Conservation (phyloP, 2,888 invertebrate genomes). For the Cephalotes varians region DNA sequence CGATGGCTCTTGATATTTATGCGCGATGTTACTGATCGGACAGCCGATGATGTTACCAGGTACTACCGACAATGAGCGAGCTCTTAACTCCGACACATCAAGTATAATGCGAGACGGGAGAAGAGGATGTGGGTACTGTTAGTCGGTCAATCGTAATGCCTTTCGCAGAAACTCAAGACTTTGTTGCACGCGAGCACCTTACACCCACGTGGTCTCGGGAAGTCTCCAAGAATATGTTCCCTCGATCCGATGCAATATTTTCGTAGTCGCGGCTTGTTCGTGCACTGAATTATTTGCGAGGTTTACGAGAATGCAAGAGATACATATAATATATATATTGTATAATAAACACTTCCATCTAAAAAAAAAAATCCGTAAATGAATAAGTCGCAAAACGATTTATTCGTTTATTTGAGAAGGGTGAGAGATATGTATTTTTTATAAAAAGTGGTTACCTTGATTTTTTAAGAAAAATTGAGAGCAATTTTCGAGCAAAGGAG, state of each 20-base stretch:
- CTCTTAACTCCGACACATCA: constrained; percentile 37
- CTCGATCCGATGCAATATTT: constrained; percentile 9
- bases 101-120: constrained; percentile 23
- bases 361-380: background rate
- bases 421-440: constrained; percentile 17
- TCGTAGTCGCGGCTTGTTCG: background rate
- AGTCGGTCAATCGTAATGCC: constrained; percentile 55
- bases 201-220: constrained; percentile 37
- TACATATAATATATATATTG: background rate
- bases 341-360: constrained; percentile 10
- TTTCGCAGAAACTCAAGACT: constrained; percentile 56
- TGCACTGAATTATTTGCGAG: constrained; percentile 8
- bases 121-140: constrained; percentile 53
- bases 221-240: constrained; percentile 6
- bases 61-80: constrained; percentile 46
- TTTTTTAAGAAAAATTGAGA: constrained; percentile 31
- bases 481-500: background rate
- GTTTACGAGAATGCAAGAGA: background rate
- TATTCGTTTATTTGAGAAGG: constrained; percentile 2
- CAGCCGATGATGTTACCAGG: constrained; percentile 46
- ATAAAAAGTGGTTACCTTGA: background rate
- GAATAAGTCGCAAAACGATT: background rate
- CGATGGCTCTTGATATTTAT: constrained; percentile 49
- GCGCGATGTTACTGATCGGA: constrained; percentile 48
- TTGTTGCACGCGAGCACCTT: constrained; percentile 47